Conservation (phyloP, 92 coral and sea anemone species). For the Porites divaricata region DNA sequence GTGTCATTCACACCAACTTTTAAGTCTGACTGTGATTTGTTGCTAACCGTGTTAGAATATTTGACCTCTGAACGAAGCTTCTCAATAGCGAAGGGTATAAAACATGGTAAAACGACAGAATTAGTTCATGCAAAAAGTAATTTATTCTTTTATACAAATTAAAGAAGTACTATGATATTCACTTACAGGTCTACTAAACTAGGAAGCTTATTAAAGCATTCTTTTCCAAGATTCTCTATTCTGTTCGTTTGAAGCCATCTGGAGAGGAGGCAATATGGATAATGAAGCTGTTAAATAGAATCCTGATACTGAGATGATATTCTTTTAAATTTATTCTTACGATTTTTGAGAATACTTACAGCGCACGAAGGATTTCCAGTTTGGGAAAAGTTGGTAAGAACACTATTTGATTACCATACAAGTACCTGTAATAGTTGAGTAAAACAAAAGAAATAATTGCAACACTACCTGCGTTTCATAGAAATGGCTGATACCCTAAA, state of each 20-base stretch:
- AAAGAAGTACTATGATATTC: background rate
- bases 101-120: background rate
- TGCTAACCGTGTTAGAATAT: too few relatives aligned
- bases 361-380: background rate
- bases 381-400: conserved; percentile 37
- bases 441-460: background rate
- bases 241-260: conserved; percentile 14
- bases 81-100: too few relatives aligned
- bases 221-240: conserved; percentile 39
- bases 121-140: background rate
- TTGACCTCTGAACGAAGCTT: too few relatives aligned
- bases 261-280: too few relatives aligned
- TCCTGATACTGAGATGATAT: too few relatives aligned
- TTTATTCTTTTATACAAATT: too few relatives aligned
- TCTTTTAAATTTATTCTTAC: background rate
- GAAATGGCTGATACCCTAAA: too few relatives aligned
- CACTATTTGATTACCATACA: conserved; percentile 14
- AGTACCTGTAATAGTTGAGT: background rate
- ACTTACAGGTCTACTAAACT: conserved; percentile 24
- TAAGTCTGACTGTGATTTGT: too few relatives aligned
- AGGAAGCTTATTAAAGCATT: conserved; percentile 26
- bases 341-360: conserved; percentile 21
- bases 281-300: background rate
- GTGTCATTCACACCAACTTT: too few relatives aligned
- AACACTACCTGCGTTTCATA: background rate